Evolutionary conservation across 2,797 vertebrate genomes (phyloP), one percentile per base, ranked within the genome.

Genomic region (Danio jaintianensis): DNA sequence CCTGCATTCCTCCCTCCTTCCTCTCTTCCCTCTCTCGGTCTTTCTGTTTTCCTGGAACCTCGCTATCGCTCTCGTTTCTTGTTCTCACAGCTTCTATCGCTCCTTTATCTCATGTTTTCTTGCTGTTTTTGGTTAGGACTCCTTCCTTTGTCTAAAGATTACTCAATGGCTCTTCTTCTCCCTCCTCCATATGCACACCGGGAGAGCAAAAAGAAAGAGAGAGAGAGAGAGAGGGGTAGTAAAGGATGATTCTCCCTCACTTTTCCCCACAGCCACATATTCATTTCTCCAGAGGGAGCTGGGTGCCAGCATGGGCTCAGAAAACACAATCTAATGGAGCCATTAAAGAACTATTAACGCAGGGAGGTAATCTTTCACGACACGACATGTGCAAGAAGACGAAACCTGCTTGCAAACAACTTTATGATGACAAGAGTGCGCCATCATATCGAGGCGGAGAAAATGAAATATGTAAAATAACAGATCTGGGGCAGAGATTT

Each of bases 311-410:
- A 40, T 86, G 85, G 74, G 79, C 84, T 74, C 76, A 43, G 84
- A 89, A 85, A 89, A 77, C 89, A 83, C 77, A 80, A 86, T 87
- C 90, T 86, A 90, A 87, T 82, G 85, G 82, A 85, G 87, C 86
- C 89, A 87, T 90, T 89, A 91, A 90, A 90, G 88, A 87, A 90
- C 86, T 88, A 90, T 88, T 89, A 87, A 86, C 84, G 86, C 85
- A 83, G 87, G 88, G 88, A 87, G 82, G 83, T 77, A 83, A 86
- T 80, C 83, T 87, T 75, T 88, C 90, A 91, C 86, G 73, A 83
- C 88, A 87, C 79, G 66, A 82, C 59, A 62, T 69, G 47, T 55
- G 63, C 76, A 22, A 64, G 58, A 55, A 79, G 58, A 79, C 12
- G 15, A 67, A 56, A 68, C 69, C 70, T 48, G 52, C 79, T 68